phyloP scores from a whole-genome alignment of 2,113 vertebrate genomes.

The Tychaedon coryphoeus region DNA sequence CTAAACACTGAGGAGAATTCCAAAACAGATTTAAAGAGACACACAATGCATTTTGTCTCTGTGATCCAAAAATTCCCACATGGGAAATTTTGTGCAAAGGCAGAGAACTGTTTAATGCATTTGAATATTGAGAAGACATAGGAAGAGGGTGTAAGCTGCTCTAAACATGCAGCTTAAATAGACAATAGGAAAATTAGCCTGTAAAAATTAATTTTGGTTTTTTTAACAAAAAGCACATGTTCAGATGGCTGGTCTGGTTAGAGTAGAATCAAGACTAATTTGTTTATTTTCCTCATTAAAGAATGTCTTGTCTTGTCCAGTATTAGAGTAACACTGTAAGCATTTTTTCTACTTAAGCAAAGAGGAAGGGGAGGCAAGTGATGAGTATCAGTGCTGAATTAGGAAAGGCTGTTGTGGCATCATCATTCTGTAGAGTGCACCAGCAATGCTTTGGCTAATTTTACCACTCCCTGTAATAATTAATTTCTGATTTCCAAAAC shows the following conservation, averaged over 20 bases:
- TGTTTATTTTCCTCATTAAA: neutral
- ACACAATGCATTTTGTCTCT: neutral
- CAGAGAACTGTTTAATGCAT: neutral
- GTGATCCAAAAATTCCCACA: neutral
- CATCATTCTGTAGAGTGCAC: neutral
- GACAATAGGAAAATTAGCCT: neutral
- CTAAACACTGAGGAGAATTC: neutral
- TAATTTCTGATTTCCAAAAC: neutral
- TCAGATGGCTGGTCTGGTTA: neutral
- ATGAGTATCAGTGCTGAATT: neutral
- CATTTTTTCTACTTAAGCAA: neutral
- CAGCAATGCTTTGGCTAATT: neutral
- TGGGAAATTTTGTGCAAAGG: neutral
- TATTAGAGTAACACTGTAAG: neutral
- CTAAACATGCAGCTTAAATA: neutral
- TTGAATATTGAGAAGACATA: neutral
- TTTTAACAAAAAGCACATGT: neutral
- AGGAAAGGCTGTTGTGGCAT: neutral
- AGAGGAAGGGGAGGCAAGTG: neutral
- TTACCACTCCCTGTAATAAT: neutral
- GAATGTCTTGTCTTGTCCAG: neutral
- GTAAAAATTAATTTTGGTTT: accelerated
- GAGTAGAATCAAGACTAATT: neutral
- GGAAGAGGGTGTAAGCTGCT: neutral
- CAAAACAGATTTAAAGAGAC: neutral